A percentile compares a stretch with the other conserved stretches of the same genome.
Conservation (phyloP, 2,113 vertebrate genomes). For the Sorex araneus region DNA sequence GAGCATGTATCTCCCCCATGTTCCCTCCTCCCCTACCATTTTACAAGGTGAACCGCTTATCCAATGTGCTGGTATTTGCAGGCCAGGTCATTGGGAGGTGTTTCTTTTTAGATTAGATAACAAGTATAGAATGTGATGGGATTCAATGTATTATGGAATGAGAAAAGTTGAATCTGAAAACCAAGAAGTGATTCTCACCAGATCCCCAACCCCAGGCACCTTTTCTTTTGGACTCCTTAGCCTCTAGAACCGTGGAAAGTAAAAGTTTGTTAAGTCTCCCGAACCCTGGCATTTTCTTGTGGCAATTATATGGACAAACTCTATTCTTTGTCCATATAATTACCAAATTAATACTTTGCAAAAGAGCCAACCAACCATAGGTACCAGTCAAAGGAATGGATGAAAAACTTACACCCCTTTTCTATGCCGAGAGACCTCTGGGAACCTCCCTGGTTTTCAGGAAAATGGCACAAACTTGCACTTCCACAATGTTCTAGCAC, state of each 20-base stretch:
- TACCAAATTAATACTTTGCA: not conserved
- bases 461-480: conserved; percentile 4
- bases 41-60: not conserved
- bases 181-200: not conserved
- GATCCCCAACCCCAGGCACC: not conserved
- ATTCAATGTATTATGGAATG: not conserved
- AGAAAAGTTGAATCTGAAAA: not conserved
- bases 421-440: not conserved
- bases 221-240: not conserved
- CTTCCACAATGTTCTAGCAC: not conserved
- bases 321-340: not conserved
- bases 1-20: no score
- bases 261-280: not conserved
- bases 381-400: not conserved
- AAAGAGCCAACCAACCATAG: not conserved
- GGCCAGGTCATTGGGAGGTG: not conserved
- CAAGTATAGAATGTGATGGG: not conserved
- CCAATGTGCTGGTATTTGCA: not conserved
- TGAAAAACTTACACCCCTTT: not conserved
- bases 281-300: not conserved
- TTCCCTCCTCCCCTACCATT: not conserved
- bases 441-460: not conserved
- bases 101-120: not conserved
- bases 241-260: not conserved
- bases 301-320: not conserved